Percentiles rank a stretch among this genome's conserved stretches.
These are phyloP conservation scores for Xenopus borealis DNA, from an alignment of 2,113 vertebrate genomes.

Conservation along the genomic window DNA sequence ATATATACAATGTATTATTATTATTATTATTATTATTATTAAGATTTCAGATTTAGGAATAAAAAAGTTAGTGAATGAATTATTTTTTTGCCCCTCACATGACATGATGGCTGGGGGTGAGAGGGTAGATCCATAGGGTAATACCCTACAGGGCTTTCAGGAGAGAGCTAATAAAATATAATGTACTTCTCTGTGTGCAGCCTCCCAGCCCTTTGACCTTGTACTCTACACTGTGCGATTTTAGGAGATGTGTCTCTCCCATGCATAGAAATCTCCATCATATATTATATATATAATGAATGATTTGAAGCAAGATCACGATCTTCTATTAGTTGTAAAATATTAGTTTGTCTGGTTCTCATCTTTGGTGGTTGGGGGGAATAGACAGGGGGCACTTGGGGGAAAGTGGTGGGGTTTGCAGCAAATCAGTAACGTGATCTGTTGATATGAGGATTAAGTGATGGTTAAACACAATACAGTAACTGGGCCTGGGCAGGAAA, in stretches of 20 bases:
- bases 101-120: too few species aligned
- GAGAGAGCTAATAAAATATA: too few species aligned
- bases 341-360: too few species aligned
- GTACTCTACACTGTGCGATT: neutral
- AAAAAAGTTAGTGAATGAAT: too few species aligned
- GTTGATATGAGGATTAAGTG: conserved; percentile 39
- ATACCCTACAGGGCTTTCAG: too few species aligned
- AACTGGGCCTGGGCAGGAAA: conserved; percentile 31
- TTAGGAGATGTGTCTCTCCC: neutral
- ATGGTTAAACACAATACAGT: conserved; percentile 38
- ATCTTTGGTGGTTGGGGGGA: too few species aligned
- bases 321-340: conserved; percentile 26
- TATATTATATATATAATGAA: too few species aligned
- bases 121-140: too few species aligned
- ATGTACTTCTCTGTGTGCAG: neutral
- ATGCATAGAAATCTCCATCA: neutral
- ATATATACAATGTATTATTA: too few species aligned
- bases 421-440: conserved; percentile 33
- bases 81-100: too few species aligned
- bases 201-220: conserved; percentile 9
- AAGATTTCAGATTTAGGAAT: too few species aligned
- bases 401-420: conserved; percentile 24
- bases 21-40: too few species aligned
- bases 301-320: neutral
- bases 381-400: neutral